Conservation (phyloP, 2,888 invertebrate species). For the Machimus rusticus region DNA sequence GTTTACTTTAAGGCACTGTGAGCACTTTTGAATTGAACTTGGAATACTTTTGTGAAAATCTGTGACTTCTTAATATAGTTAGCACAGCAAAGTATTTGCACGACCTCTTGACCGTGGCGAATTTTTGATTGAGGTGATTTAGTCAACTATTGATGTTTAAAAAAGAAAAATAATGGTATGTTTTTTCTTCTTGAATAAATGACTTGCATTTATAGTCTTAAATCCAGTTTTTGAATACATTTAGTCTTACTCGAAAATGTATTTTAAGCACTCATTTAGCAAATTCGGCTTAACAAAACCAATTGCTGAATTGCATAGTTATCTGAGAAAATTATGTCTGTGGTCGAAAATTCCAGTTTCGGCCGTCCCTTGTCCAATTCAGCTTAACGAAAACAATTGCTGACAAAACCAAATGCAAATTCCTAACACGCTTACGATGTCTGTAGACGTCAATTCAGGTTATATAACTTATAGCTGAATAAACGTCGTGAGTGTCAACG, state of each 20-base stretch:
- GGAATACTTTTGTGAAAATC: not conserved
- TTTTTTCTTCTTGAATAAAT: no score
- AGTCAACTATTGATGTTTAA: not conserved
- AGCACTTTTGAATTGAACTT: not conserved
- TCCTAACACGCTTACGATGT: no score
- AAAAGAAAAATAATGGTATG: not conserved
- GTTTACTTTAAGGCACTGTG: not conserved
- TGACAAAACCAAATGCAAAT: no score
- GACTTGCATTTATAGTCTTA: no score
- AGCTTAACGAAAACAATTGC: no score
- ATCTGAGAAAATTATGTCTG: not conserved
- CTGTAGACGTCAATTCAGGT: no score
- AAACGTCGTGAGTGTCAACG: no score
- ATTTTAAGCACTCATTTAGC: not conserved
- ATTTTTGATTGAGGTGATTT: not conserved
- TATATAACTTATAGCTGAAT: no score
- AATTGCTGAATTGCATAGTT: not conserved
- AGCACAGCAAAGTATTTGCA: not conserved
- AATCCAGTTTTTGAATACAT: no score
- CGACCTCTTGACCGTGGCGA: not conserved
- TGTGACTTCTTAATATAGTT: not conserved
- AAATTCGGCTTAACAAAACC: not conserved
- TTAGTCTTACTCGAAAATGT: not conserved
- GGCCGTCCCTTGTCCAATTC: no score
- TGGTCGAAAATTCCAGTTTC: not conserved